Conservation (phyloP, 1,140 invertebrate genomes). For the Bombus sibiricus region DNA sequence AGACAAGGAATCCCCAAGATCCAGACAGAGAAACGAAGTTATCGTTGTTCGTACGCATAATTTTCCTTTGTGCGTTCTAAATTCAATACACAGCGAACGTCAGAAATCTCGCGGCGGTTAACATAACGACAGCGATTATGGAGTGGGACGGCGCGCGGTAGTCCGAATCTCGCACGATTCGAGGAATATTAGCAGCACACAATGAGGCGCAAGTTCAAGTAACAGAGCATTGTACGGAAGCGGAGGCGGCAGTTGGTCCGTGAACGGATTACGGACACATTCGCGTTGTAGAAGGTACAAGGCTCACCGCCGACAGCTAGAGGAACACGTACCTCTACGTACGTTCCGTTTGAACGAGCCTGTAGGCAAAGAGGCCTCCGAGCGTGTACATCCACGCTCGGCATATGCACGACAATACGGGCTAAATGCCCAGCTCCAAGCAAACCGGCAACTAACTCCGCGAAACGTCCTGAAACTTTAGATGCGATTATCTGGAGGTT, state of each 20-base stretch:
- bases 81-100: slow-evolving; percentile 15
- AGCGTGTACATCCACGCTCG: slow-evolving; percentile 69
- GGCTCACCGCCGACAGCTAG: slow-evolving; percentile 38
- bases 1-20: background rate
- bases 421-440: slow-evolving; percentile 79
- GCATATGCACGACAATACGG: slow-evolving; percentile 80
- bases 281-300: slow-evolving; percentile 34
- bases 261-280: slow-evolving; percentile 66
- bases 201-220: slow-evolving; percentile 60
- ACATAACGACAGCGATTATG: slow-evolving; percentile 23
- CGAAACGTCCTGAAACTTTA: slow-evolving; percentile 81
- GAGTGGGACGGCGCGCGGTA: background rate
- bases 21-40: background rate
- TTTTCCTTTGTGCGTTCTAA: slow-evolving; percentile 6
- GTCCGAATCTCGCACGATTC: slow-evolving; percentile 36
- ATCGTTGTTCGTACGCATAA: slow-evolving; percentile 11
- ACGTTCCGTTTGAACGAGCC: slow-evolving; percentile 68
- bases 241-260: slow-evolving; percentile 60
- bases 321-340: slow-evolving; percentile 48
- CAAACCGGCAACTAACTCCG: slow-evolving; percentile 80
- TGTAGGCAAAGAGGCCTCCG: slow-evolving; percentile 72
- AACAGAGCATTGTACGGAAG: slow-evolving; percentile 57
- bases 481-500: slow-evolving; percentile 82
- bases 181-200: slow-evolving; percentile 39
- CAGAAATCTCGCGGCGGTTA: slow-evolving; percentile 23